Conservation (phyloP, 2,113 vertebrate genomes). For the Sapayoa aenigma region DNA sequence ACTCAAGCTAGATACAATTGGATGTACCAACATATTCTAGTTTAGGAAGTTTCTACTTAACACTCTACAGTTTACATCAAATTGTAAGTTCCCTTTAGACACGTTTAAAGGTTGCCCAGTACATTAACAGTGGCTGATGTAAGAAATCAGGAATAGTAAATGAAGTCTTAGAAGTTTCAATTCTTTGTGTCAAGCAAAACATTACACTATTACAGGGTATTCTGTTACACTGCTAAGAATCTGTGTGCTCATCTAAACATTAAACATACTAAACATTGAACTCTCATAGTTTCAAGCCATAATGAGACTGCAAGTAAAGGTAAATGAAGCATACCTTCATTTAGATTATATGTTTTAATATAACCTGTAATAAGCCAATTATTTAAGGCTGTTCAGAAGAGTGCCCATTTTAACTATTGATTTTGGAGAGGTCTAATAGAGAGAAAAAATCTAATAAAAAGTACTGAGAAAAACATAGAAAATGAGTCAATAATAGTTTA, state of each 20-base stretch:
- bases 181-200: background rate
- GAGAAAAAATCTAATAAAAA: background rate
- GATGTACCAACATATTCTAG: background rate
- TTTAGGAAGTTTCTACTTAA: background rate
- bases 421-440: background rate
- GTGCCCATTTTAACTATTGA: background rate
- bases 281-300: background rate
- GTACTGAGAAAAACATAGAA: background rate
- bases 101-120: background rate
- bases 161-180: background rate
- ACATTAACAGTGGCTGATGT: background rate
- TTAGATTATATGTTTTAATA: conserved; percentile 52
- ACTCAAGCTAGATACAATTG: background rate
- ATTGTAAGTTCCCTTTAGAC: background rate
- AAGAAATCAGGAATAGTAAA: background rate
- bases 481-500: background rate
- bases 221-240: background rate
- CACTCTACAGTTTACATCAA: background rate
- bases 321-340: conserved; percentile 44
- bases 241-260: background rate
- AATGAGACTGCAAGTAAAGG: background rate
- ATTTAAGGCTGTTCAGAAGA: conserved; percentile 10
- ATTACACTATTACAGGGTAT: background rate
- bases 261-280: background rate
- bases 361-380: conserved; percentile 21